Conservation (phyloP, 2,113 vertebrate genomes). For the Psilopsiagon aurifrons region DNA sequence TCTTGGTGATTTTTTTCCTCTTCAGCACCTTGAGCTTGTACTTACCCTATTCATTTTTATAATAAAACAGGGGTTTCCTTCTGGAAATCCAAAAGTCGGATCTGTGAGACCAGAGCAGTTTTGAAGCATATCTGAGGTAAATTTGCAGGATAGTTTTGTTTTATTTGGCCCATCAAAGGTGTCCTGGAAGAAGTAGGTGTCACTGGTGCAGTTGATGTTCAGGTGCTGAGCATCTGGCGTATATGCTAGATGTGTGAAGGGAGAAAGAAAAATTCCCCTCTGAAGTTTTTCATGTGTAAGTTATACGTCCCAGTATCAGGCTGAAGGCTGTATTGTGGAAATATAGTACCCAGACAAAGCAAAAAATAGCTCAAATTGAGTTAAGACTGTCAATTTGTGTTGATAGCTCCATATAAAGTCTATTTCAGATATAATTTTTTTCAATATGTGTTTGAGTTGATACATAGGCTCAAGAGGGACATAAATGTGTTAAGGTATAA, state of each 20-base stretch:
- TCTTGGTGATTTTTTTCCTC: not conserved
- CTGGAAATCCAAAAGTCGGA: conserved; percentile 82
- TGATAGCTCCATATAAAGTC: not conserved
- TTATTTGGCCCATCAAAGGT: conserved; percentile 76
- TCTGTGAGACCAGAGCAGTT: conserved; percentile 83
- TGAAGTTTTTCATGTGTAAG: not conserved
- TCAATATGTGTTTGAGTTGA: not conserved
- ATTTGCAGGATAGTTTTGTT: conserved; percentile 86
- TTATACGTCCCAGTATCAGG: not conserved
- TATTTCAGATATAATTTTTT: not conserved
- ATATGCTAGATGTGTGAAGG: conserved; percentile 75
- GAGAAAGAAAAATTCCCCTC: not conserved
- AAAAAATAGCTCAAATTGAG: not conserved
- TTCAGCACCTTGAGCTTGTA: not conserved
- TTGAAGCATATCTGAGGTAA: conserved; percentile 81
- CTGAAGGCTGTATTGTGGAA: not conserved
- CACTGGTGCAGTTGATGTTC: conserved; percentile 75
- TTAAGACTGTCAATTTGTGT: not conserved
- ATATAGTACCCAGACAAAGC: not conserved
- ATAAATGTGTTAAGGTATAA: not conserved
- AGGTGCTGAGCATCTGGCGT: conserved; percentile 76
- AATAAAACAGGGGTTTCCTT: conserved; percentile 85
- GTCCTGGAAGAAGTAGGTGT: conserved; percentile 79
- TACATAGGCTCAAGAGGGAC: not conserved
- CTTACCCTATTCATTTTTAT: conserved; percentile 93